Evolutionary conservation across 2,888 invertebrate species (phyloP).

Genomic region (Brachyptera putata): DNA sequence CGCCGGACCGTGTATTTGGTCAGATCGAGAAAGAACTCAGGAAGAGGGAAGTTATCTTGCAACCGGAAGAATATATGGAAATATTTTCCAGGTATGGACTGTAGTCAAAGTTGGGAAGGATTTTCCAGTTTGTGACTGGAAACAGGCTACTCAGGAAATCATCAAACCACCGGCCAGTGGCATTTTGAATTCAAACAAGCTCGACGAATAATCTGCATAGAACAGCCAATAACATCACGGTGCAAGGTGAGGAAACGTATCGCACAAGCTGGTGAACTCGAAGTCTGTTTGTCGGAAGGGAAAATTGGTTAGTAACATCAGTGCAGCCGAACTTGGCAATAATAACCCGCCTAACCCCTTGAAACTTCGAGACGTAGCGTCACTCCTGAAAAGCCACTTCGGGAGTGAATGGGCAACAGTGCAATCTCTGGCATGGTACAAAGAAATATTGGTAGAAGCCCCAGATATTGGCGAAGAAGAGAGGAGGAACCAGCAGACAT

Average conservation of each 20-base stretch:
- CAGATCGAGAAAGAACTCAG: conserved; percentile 36
- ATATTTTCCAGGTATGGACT: conserved; percentile 32
- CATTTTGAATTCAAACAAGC: conserved; percentile 34
- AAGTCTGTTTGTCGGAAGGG: background rate
- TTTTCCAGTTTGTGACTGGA: conserved; percentile 34
- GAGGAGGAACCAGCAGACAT: too few relatives aligned
- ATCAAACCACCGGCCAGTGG: conserved; percentile 33
- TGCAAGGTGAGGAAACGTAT: background rate
- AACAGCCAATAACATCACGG: background rate
- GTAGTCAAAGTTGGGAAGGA: conserved; percentile 32
- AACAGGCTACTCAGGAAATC: conserved; percentile 28
- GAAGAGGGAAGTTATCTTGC: conserved; percentile 32
- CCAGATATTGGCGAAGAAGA: too few relatives aligned
- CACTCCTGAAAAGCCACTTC: background rate
- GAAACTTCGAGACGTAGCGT: background rate
- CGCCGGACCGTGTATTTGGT: conserved; percentile 38
- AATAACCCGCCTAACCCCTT: background rate
- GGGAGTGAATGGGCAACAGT: background rate
- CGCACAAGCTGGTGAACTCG: background rate
- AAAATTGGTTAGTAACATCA: background rate
- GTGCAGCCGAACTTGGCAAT: background rate
- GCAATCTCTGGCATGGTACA: background rate
- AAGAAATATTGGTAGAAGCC: too few relatives aligned
- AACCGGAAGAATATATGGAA: conserved; percentile 35
- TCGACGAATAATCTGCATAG: conserved; percentile 27